Evolutionary conservation across 2,888 invertebrate genomes (phyloP).

Genomic region (Rhagium mordax): DNA sequence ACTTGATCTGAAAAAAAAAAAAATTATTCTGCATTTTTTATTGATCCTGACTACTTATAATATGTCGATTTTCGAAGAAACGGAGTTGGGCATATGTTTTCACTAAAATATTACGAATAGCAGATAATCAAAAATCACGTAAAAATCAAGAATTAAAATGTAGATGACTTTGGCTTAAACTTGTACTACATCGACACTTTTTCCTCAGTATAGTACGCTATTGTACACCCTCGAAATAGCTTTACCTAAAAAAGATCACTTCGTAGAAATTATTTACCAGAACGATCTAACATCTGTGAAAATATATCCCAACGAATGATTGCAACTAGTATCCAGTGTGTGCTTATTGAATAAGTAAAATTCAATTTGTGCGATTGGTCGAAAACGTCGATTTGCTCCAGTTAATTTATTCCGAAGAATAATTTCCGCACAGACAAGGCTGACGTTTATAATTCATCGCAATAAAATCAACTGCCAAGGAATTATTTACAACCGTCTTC

Average conservation of each 20-base stretch:
- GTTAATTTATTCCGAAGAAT: slow-evolving; percentile 27
- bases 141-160: too few species aligned
- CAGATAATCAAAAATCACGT: too few species aligned
- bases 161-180: too few species aligned
- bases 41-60: too few species aligned
- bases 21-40: too few species aligned
- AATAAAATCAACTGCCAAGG: not conserved
- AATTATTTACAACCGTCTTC: too few species aligned
- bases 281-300: slow-evolving; percentile 6
- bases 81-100: too few species aligned
- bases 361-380: slow-evolving; percentile 19
- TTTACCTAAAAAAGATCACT: not conserved
- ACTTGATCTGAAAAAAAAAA: too few species aligned
- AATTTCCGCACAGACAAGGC: slow-evolving; percentile 6
- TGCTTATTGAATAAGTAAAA: slow-evolving; percentile 28
- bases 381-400: slow-evolving; percentile 21
- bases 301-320: slow-evolving; percentile 15
- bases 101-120: too few species aligned
- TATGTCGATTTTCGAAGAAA: too few species aligned
- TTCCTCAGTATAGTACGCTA: too few species aligned
- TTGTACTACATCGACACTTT: too few species aligned
- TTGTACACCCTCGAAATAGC: not conserved
- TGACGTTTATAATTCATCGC: not conserved
- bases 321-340: slow-evolving; percentile 9
- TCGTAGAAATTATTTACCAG: not conserved